Percentiles rank a stretch among this genome's conserved stretches.
phyloP scores from a whole-genome alignment of 2,113 vertebrate genomes.

The Otocyon megalotis region DNA sequence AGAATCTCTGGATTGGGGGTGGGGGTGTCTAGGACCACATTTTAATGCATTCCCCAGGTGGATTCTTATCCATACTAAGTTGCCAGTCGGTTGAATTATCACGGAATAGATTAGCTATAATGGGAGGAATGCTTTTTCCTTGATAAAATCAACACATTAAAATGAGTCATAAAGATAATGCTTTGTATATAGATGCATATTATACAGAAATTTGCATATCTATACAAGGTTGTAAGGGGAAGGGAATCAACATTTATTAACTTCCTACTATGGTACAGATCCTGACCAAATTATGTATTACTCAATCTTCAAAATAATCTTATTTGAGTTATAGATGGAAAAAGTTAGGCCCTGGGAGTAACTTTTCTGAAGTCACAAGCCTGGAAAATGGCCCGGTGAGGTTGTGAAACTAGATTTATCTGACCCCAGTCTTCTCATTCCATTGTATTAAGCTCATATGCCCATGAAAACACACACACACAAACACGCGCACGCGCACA shows the following conservation, averaged over 20 bases:
- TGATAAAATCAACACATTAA: slow-evolving; percentile 2
- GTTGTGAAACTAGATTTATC: slow-evolving; percentile 74
- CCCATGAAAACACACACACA: slow-evolving; percentile 42
- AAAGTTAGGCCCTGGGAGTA: slow-evolving; percentile 60
- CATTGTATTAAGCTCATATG: slow-evolving; percentile 66
- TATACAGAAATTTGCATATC: neutral
- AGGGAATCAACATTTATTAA: neutral
- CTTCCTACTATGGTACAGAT: neutral
- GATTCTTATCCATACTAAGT: neutral
- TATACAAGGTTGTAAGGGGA: neutral
- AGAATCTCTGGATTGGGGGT: neutral
- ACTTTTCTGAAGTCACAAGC: slow-evolving; percentile 58
- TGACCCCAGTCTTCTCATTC: slow-evolving; percentile 70
- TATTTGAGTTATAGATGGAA: slow-evolving; percentile 49
- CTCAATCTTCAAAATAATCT: slow-evolving; percentile 62
- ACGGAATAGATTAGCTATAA: neutral
- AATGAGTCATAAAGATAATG: slow-evolving; percentile 25
- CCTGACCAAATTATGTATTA: slow-evolving; percentile 5
- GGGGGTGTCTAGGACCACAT: neutral
- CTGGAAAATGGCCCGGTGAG: slow-evolving; percentile 62
- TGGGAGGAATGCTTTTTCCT: neutral
- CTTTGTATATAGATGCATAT: neutral
- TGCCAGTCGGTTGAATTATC: slow-evolving; percentile 1
- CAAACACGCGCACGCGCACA: too few species aligned
- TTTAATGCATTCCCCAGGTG: neutral